These are phyloP conservation scores for Drosophila stalkeri DNA, from an alignment of 2,888 invertebrate species.

Conservation along the genomic window DNA sequence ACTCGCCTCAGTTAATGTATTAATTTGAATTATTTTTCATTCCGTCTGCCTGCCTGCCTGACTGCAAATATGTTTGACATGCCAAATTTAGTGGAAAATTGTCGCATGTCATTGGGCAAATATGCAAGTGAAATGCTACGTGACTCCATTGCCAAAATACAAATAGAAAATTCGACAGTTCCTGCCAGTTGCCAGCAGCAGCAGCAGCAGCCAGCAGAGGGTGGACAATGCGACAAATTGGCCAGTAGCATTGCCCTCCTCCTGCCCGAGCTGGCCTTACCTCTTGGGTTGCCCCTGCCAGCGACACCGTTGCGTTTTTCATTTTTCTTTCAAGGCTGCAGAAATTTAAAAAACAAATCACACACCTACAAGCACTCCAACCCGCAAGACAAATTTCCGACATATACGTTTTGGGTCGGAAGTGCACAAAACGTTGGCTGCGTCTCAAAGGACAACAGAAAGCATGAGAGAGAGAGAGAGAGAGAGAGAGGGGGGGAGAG, in stretches of 20 bases:
- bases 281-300: neutral
- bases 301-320: slow-evolving; percentile 32
- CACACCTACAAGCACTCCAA: slow-evolving; percentile 65
- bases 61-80: slow-evolving; percentile 74
- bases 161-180: slow-evolving; percentile 27
- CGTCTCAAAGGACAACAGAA: slow-evolving; percentile 48
- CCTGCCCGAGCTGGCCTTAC: neutral
- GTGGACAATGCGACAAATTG: slow-evolving; percentile 73
- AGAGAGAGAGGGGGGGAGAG: neutral
- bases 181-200: slow-evolving; percentile 18
- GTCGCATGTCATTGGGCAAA: slow-evolving; percentile 77
- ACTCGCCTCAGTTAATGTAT: slow-evolving; percentile 67
- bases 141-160: slow-evolving; percentile 67
- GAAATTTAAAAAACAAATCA: slow-evolving; percentile 81
- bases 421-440: slow-evolving; percentile 59
- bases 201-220: neutral
- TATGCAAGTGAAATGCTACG: slow-evolving; percentile 78
- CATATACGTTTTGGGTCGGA: slow-evolving; percentile 57
- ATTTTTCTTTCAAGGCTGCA: slow-evolving; percentile 34
- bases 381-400: slow-evolving; percentile 68
- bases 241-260: slow-evolving; percentile 38
- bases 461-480: neutral
- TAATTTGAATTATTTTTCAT: slow-evolving; percentile 70
- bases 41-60: neutral
- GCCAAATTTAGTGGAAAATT: slow-evolving; percentile 80